A percentile compares a stretch with the other conserved stretches of the same genome.
Conservation (phyloP, 2,113 vertebrate species). For the Danio rerio region GRCz12tu NC_133179.1:37897001-37897500, state of each 20-base stretch:
- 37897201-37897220: background rate
- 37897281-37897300: background rate
- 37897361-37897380: background rate
- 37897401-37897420: background rate
- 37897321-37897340: background rate
- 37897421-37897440: background rate
- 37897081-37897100: background rate
- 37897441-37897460: background rate
- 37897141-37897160: background rate
- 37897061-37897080: background rate
- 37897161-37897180: background rate
- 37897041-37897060: background rate
- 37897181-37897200: background rate
- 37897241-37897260: background rate
- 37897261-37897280: background rate
- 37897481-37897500: background rate
- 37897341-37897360: background rate
- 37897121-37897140: background rate
- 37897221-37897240: background rate
- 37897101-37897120: background rate
- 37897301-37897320: background rate
- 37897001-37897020: background rate
- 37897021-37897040: background rate
- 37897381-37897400: background rate
- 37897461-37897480: background rate